These are phyloP conservation scores for Morelia viridis DNA, from an alignment of 2,797 vertebrate species.

Conservation along the genomic window DNA sequence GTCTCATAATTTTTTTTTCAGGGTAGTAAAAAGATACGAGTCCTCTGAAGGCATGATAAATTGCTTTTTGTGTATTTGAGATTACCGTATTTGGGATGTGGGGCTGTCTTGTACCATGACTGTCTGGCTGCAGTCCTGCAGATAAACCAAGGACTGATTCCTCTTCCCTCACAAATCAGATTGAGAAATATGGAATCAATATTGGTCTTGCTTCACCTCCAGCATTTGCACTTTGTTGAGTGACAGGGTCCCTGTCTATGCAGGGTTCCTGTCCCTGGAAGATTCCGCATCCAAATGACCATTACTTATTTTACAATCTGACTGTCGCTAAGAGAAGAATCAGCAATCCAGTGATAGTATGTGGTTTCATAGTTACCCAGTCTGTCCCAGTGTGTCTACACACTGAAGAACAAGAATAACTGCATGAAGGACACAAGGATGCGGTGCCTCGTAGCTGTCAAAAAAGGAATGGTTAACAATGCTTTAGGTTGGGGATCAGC, in stretches of 20 bases:
- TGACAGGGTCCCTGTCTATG: background rate
- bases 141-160: background rate
- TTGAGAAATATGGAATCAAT: background rate
- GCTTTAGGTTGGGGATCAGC: too few relatives aligned
- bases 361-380: background rate
- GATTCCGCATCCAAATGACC: background rate
- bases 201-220: background rate
- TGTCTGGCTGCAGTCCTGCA: background rate
- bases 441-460: too few relatives aligned
- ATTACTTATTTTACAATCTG: background rate
- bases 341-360: background rate
- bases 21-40: background rate
- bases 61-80: background rate
- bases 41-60: background rate
- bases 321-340: background rate
- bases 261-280: background rate
- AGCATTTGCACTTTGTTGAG: background rate
- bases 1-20: background rate
- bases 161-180: background rate
- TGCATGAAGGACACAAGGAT: too few relatives aligned
- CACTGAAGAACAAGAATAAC: too few relatives aligned
- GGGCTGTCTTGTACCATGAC: background rate
- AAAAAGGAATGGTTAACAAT: too few relatives aligned
- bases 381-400: too few relatives aligned
- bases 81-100: background rate